A percentile compares a stretch with the other conserved stretches of the same genome.
Conservation (phyloP, 2,113 vertebrate species). For the Pandion haliaetus region DNA sequence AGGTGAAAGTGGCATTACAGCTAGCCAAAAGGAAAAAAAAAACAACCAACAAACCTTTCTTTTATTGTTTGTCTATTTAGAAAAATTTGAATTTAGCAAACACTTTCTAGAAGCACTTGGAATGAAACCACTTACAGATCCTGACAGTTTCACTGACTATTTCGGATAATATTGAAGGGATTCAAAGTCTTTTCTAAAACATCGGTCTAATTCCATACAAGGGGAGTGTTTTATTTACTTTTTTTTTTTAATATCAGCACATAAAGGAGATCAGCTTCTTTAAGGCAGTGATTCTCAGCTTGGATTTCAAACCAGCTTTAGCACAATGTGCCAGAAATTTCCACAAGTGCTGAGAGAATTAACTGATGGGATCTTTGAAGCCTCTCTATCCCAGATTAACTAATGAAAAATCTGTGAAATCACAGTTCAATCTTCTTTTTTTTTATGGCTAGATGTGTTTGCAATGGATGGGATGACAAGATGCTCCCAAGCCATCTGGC, state of each 20-base stretch:
- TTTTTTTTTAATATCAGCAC: not conserved
- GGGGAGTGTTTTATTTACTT: not conserved
- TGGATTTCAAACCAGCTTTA: constrained; percentile 77
- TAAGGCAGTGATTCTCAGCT: constrained; percentile 53
- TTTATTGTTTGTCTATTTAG: not conserved
- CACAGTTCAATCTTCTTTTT: constrained; percentile 68
- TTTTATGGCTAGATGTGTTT: constrained; percentile 55
- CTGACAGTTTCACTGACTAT: not conserved
- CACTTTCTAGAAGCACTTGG: constrained; percentile 5
- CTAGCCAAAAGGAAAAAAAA: constrained; percentile 51
- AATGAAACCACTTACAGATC: not conserved
- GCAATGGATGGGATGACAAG: constrained; percentile 58
- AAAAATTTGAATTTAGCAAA: not conserved
- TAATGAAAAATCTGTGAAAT: constrained; percentile 78
- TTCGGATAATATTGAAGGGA: not conserved
- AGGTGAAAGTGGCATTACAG: constrained; percentile 73
- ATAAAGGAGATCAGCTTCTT: constrained; percentile 16
- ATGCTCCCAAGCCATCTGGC: constrained; percentile 69
- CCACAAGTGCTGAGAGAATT: constrained; percentile 71
- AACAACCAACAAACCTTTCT: not conserved
- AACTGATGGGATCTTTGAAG: constrained; percentile 78
- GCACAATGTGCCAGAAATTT: constrained; percentile 72
- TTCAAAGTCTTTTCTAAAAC: constrained; percentile 17
- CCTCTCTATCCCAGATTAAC: constrained; percentile 76
- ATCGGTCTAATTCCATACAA: not conserved